Evolutionary conservation across 2,797 vertebrate genomes (phyloP).

Genomic region (Iguana delicatissima): DNA sequence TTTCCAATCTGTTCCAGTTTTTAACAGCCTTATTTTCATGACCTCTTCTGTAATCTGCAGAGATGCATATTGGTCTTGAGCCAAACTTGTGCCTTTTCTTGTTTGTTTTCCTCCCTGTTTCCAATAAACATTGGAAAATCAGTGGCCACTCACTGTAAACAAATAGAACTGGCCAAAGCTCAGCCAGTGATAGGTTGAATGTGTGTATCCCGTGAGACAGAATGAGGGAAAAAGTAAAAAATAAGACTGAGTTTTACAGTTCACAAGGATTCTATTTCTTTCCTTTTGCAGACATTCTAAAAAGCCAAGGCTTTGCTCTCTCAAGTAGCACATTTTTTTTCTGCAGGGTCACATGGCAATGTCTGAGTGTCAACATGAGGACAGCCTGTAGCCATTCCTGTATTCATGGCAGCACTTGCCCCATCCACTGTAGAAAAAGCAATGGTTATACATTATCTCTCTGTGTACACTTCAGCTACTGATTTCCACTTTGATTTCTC

Average conservation of each 20-base stretch:
- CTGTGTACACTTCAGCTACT: background rate
- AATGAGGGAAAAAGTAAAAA: background rate
- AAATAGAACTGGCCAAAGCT: slow-evolving; percentile 51
- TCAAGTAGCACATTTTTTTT: background rate
- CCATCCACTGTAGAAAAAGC: background rate
- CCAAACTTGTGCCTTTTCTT: slow-evolving; percentile 59
- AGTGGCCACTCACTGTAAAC: slow-evolving; percentile 46
- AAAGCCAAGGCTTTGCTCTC: background rate
- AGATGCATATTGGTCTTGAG: slow-evolving; percentile 66
- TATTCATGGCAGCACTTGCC: background rate
- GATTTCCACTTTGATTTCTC: background rate
- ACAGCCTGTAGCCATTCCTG: background rate
- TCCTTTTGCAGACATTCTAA: background rate
- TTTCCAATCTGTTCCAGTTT: slow-evolving; percentile 70
- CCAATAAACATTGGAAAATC: slow-evolving; percentile 35
- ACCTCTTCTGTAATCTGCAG: slow-evolving; percentile 62
- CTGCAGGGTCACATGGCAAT: background rate
- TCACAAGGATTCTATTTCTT: background rate
- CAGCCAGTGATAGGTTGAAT: background rate
- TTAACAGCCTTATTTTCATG: slow-evolving; percentile 61
- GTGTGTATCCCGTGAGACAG: too few relatives aligned
- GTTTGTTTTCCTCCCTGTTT: slow-evolving; percentile 27
- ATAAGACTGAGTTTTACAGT: slow-evolving; percentile 26
- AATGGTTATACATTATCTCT: background rate
- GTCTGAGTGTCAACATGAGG: background rate